Conservation (phyloP, 2,113 vertebrate genomes). For the Heloderma charlesbogerti region DNA sequence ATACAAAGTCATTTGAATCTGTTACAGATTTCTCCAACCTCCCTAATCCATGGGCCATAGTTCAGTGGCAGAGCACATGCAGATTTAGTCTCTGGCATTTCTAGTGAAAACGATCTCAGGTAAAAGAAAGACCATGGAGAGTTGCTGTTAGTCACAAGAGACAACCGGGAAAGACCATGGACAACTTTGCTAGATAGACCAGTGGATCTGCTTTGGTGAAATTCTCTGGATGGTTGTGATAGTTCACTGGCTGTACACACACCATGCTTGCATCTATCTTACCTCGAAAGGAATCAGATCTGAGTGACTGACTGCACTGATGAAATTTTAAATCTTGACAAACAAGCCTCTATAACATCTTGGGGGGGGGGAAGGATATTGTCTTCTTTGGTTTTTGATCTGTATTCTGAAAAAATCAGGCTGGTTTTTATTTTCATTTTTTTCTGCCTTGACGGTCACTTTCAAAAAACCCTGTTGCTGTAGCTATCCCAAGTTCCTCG, state of each 20-base stretch:
- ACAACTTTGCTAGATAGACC: not conserved
- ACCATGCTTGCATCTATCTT: not conserved
- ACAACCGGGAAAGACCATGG: not conserved
- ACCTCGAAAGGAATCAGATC: slow-evolving; percentile 38
- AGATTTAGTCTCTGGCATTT: too few species aligned
- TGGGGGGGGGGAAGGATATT: not conserved
- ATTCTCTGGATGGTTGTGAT: not conserved
- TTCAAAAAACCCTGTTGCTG: slow-evolving; percentile 37
- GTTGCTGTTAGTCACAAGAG: too few species aligned
- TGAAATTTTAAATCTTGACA: slow-evolving; percentile 2
- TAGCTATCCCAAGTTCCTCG: slow-evolving; percentile 43
- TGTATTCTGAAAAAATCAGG: slow-evolving; percentile 43
- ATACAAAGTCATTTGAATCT: too few species aligned
- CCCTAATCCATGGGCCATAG: too few species aligned
- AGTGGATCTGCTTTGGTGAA: not conserved
- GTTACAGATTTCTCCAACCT: too few species aligned
- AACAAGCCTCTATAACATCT: slow-evolving; percentile 22
- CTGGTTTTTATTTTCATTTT: not conserved
- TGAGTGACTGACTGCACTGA: not conserved
- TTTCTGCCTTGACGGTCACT: slow-evolving; percentile 47
- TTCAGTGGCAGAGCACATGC: too few species aligned
- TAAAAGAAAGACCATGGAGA: not conserved
- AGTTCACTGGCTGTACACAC: not conserved
- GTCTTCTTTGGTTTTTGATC: not conserved
- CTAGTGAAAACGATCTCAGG: too few species aligned